Base-by-base conservation (phyloP, 2,113 vertebrate species). In the Prochilodus magdalenae region DNA sequence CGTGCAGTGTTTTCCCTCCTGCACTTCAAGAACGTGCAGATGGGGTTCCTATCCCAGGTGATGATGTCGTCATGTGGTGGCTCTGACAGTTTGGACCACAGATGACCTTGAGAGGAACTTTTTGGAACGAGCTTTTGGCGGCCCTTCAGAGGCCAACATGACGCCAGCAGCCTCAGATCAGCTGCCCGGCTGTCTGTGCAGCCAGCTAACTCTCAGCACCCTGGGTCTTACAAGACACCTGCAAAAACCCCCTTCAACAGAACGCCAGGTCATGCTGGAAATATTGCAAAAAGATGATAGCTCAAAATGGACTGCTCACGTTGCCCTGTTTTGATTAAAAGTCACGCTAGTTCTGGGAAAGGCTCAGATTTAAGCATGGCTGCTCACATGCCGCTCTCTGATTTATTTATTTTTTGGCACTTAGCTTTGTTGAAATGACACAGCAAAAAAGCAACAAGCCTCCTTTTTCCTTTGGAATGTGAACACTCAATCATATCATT, bases 141-240 rank as follows among this genome's bases (percentile, higher is more conserved):
- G 47, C 10, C 30, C 87, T 89, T 93, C 93, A 92, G 77, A 79
- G 55, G 70, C 47, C 76, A 72, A 29, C 20, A 66, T 74, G n/a
- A 80, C 75, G 78, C 24, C 59, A 44, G 67, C 44, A n/a, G 59
- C 84, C 82, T 87, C 80, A 80, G 86, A 91, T 88, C 86, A 88
- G 27, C 65, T 84, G 80, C 82, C 70, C 49, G 55, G 16, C 70
- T 83, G 74, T 82, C 75, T 66, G 20, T 47, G 51, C 30, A 24
- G 44, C 73, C 80, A 76, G 70, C 63, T 40, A 69, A 66, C 85
- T 86, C 85, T 90, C 86, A 86, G 79, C 87, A 83, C 76, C 85
- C 83, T 79, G 77, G 86, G 91, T 92, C 90, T 93, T 90, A 93
- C 92, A 89, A 88, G 78, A 89, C 92, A 94, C 93, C 93, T 92